Percentiles rank a stretch among this genome's conserved stretches.
Evolutionary conservation across 2,113 vertebrate species (phyloP).

Genomic region (Oostethus manadensis): DNA sequence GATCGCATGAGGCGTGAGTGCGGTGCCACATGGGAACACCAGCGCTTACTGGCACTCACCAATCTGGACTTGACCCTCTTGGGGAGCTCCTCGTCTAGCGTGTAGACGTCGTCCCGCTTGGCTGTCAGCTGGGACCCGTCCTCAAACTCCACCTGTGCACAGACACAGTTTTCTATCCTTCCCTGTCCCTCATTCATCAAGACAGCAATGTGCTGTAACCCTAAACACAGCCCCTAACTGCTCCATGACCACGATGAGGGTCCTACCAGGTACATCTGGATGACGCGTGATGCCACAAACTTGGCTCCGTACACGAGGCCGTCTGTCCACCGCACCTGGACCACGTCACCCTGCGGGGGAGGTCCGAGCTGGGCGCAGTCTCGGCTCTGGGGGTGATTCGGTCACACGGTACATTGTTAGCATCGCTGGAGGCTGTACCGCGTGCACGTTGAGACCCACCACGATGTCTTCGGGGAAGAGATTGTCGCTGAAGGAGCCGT

Average conservation of each 20-base stretch:
- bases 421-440: too few species aligned
- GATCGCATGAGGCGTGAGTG: background rate
- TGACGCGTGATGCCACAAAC: slow-evolving; percentile 89
- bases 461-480: slow-evolving; percentile 96
- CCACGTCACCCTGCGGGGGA: slow-evolving; percentile 86
- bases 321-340: slow-evolving; percentile 97
- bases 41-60: slow-evolving; percentile 67
- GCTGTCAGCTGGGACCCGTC: slow-evolving; percentile 92
- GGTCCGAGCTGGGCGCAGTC: slow-evolving; percentile 91
- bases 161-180: too few species aligned
- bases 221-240: background rate
- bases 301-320: slow-evolving; percentile 94
- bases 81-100: slow-evolving; percentile 93
- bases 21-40: background rate
- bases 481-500: slow-evolving; percentile 96
- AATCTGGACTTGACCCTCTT: slow-evolving; percentile 95
- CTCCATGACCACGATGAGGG: too few species aligned
- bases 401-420: too few species aligned
- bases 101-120: slow-evolving; percentile 95
- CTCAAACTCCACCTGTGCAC: slow-evolving; percentile 91
- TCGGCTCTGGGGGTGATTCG: slow-evolving; percentile 70
- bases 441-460: slow-evolving; percentile 65
- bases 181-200: too few species aligned
- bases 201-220: background rate
- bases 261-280: slow-evolving; percentile 95